Conservation (phyloP, 2,888 invertebrate species). For the Achlya flavicornis region DNA sequence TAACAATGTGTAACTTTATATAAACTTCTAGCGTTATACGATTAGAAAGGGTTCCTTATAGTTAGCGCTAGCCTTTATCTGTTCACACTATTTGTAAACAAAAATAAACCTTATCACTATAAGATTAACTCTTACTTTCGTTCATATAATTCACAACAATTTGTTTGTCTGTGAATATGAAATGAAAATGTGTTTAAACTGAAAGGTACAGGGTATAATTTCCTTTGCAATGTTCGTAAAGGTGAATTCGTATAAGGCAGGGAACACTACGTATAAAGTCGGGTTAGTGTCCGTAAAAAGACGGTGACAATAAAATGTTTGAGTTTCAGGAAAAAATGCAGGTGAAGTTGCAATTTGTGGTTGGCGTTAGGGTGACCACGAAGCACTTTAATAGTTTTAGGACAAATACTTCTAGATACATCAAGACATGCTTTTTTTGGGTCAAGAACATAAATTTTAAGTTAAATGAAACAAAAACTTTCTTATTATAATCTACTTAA, state of each 20-base stretch:
- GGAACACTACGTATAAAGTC: slow-evolving; percentile 37
- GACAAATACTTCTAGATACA: too few species aligned
- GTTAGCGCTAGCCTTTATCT: not conserved
- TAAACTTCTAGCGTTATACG: not conserved
- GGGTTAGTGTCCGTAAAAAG: slow-evolving; percentile 45
- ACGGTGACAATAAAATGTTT: slow-evolving; percentile 42
- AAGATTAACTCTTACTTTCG: not conserved
- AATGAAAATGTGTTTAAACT: not conserved
- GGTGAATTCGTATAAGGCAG: not conserved
- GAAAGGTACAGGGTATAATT: not conserved
- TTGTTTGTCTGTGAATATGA: not conserved
- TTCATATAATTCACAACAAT: not conserved
- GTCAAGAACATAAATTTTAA: too few species aligned
- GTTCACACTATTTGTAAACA: not conserved
- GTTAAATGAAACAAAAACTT: too few species aligned
- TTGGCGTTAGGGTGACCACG: slow-evolving; percentile 28
- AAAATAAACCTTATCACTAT: not conserved
- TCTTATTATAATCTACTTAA: too few species aligned
- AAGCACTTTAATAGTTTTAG: slow-evolving; percentile 15
- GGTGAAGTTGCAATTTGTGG: slow-evolving; percentile 30
- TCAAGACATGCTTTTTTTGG: too few species aligned
- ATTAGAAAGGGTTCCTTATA: slow-evolving; percentile 3
- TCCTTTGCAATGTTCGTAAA: not conserved
- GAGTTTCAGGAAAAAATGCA: slow-evolving; percentile 40
- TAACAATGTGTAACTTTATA: slow-evolving; percentile 2